Evolutionary conservation across 2,113 vertebrate genomes (phyloP).

Genomic region (Oncorhynchus mykiss): DNA sequence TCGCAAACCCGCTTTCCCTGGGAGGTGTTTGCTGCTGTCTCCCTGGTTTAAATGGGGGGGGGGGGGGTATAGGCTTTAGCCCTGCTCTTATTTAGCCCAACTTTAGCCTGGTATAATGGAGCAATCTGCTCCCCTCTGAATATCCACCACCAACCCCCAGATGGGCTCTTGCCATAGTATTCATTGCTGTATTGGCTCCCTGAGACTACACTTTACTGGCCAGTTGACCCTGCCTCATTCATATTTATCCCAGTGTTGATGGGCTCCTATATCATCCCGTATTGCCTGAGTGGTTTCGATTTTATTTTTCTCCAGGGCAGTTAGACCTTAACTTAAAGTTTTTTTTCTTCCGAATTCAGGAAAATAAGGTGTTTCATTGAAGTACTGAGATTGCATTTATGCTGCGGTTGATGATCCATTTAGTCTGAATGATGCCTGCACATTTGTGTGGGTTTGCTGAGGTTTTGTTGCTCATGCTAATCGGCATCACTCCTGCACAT

Average conservation of each 20-base stretch:
- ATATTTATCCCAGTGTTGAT: conserved; percentile 40
- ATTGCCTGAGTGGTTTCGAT: conserved; percentile 16
- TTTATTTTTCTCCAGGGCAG: conserved; percentile 5
- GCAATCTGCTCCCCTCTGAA: conserved; percentile 28
- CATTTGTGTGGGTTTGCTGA: conserved; percentile 21
- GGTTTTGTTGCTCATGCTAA: conserved; percentile 20
- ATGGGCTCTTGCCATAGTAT: conserved; percentile 27
- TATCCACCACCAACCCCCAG: neutral
- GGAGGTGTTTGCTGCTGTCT: conserved; percentile 17
- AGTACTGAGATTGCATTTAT: conserved; percentile 17
- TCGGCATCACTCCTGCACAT: conserved; percentile 13
- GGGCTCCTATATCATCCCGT: conserved; percentile 19
- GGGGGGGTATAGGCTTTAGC: conserved; percentile 7
- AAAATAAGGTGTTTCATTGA: conserved; percentile 31
- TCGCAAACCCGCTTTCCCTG: conserved; percentile 10
- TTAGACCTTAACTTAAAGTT: conserved; percentile 3
- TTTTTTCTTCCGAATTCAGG: conserved; percentile 3
- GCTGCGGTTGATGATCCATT: conserved; percentile 22
- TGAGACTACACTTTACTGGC: conserved; percentile 27
- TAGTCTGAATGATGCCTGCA: conserved; percentile 9
- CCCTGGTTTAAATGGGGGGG: conserved; percentile 13
- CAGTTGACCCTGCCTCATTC: conserved; percentile 41
- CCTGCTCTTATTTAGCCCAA: conserved; percentile 13
- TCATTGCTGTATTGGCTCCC: conserved; percentile 42
- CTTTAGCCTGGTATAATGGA: conserved; percentile 38